Evolutionary conservation across 2,113 vertebrate species (phyloP).

Genomic region (Piprites chloris): DNA sequence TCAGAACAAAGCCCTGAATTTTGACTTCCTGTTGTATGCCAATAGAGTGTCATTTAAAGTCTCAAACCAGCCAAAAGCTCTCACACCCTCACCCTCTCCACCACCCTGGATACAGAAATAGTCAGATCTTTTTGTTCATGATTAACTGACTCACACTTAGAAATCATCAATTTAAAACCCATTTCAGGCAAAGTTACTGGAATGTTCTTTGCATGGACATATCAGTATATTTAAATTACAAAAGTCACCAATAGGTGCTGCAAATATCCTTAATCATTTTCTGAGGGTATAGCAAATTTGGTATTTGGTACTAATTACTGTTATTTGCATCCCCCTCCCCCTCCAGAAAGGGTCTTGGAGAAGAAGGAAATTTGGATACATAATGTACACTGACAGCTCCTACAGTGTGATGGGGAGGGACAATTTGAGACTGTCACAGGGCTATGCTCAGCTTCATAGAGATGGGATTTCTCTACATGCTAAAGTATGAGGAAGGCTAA

Average conservation of each 20-base stretch:
- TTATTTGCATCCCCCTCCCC: conserved; percentile 57
- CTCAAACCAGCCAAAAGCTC: conserved; percentile 8
- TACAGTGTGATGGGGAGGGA: conserved; percentile 19
- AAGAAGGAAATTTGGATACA: conserved; percentile 62
- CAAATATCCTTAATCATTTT: conserved; percentile 56
- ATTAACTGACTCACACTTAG: conserved; percentile 53
- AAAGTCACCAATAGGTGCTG: conserved; percentile 17
- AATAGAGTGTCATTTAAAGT: not conserved
- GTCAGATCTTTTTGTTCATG: conserved; percentile 32
- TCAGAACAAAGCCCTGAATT: conserved; percentile 10
- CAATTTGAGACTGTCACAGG: conserved; percentile 39
- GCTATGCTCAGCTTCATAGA: conserved; percentile 32
- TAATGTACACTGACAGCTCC: conserved; percentile 55
- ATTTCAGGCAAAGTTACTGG: conserved; percentile 43
- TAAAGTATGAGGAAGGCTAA: conserved; percentile 59
- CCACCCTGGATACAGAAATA: conserved; percentile 43
- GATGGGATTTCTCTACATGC: conserved; percentile 51
- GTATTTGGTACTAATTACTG: conserved; percentile 57
- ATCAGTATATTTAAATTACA: conserved; percentile 26
- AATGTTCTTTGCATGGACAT: conserved; percentile 11
- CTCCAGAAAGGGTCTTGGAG: conserved; percentile 13
- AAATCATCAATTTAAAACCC: conserved; percentile 63
- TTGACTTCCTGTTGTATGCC: not conserved
- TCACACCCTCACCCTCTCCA: not conserved
- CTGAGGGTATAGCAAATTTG: conserved; percentile 41